Percentiles rank a stretch among this genome's conserved stretches.
These are phyloP conservation scores for Xylota segnis DNA, from an alignment of 2,888 invertebrate genomes.

Conservation along the genomic window DNA sequence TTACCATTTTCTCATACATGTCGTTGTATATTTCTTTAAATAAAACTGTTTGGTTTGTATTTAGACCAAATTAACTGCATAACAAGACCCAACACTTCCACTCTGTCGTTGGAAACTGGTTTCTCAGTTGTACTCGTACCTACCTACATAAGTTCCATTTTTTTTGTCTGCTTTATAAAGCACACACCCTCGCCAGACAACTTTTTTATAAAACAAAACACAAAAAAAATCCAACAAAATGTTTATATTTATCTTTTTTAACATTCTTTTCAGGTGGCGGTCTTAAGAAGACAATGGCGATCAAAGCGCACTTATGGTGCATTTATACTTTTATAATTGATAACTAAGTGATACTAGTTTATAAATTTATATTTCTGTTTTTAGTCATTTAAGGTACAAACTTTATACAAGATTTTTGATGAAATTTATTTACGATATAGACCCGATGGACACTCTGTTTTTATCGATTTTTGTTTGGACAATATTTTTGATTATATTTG, in stretches of 20 bases:
- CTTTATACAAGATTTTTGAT: constrained; percentile 46
- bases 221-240: neutral
- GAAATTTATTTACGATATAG: constrained; percentile 13
- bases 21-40: neutral
- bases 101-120: neutral
- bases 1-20: neutral
- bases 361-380: constrained; percentile 33
- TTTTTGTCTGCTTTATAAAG: neutral
- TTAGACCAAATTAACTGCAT: neutral
- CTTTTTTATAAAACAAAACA: neutral
- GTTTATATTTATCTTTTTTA: constrained; percentile 39
- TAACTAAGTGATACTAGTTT: constrained; percentile 72
- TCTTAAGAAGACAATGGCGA: constrained; percentile 72
- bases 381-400: constrained; percentile 53
- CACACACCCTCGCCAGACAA: neutral
- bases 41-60: neutral
- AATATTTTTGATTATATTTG: constrained; percentile 87
- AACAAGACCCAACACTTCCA: neutral
- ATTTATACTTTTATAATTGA: constrained; percentile 44
- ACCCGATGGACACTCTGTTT: constrained; percentile 41
- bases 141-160: neutral
- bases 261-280: constrained; percentile 79
- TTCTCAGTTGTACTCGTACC: neutral
- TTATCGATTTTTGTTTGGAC: constrained; percentile 86
- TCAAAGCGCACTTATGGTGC: constrained; percentile 16